Evolutionary conservation across 2,113 vertebrate species (phyloP).

Genomic region (Rhinolophus ferrumequinum): DNA sequence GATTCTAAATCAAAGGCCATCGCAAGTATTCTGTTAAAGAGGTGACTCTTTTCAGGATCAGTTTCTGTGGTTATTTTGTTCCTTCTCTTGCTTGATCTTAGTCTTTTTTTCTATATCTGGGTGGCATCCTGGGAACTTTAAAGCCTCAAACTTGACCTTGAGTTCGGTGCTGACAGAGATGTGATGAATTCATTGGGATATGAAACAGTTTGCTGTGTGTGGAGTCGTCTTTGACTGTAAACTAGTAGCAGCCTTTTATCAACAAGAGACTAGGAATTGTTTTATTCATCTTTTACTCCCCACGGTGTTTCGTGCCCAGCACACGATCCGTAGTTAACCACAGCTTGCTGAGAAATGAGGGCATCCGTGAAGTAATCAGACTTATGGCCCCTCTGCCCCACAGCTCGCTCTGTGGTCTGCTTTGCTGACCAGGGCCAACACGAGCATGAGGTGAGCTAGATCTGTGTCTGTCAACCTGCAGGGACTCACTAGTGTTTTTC

Average conservation of each 20-base stretch:
- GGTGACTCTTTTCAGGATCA: neutral
- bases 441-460: neutral
- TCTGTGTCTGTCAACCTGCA: neutral
- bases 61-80: neutral
- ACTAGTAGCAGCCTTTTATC: neutral
- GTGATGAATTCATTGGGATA: neutral
- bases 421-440: neutral
- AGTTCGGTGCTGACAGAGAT: neutral
- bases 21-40: neutral
- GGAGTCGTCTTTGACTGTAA: neutral
- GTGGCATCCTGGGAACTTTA: neutral
- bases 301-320: neutral
- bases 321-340: neutral
- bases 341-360: neutral
- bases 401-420: neutral
- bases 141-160: neutral
- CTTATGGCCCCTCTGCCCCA: neutral
- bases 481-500: neutral
- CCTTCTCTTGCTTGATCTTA: neutral
- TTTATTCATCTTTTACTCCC: neutral
- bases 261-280: neutral
- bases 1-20: constrained; percentile 76
- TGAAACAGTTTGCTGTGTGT: neutral
- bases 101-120: neutral
- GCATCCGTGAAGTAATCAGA: neutral